Conservation (phyloP, 92 coral and sea anemone species). For the Bergia puertoricense region DNA sequence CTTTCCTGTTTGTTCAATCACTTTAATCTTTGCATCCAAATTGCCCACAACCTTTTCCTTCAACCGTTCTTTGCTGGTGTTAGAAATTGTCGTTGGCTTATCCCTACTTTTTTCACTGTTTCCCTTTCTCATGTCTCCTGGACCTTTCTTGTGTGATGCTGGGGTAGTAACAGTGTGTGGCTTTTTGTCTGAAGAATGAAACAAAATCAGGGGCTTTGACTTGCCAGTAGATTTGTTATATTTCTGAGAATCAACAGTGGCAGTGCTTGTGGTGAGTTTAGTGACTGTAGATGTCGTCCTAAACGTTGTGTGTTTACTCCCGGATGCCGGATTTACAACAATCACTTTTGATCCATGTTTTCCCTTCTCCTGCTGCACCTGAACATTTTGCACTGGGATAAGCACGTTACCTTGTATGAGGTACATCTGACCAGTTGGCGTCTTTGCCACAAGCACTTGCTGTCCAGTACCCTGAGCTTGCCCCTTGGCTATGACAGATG, state of each 20-base stretch:
- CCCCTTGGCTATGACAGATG: constrained; percentile 90
- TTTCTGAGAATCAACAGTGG: constrained; percentile 4
- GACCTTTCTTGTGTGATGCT: constrained; percentile 7
- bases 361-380: constrained; percentile 65
- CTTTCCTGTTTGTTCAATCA: constrained; percentile 12
- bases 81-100: background rate
- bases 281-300: constrained; percentile 36
- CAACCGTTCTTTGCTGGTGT: constrained; percentile 22
- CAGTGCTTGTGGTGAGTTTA: constrained; percentile 13
- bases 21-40: constrained; percentile 32
- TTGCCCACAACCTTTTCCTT: constrained; percentile 41
- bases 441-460: constrained; percentile 88
- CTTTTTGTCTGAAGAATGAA: constrained; percentile 30
- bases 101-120: background rate
- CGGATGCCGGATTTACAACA: constrained; percentile 55
- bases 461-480: constrained; percentile 80
- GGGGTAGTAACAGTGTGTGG: constrained; percentile 5
- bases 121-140: constrained; percentile 1
- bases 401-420: constrained; percentile 87
- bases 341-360: constrained; percentile 58
- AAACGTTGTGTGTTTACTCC: constrained; percentile 7
- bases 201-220: constrained; percentile 31
- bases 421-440: constrained; percentile 86
- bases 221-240: background rate
- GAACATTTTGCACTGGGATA: constrained; percentile 79